These are phyloP conservation scores for Cryptophagus acutangulus DNA, from an alignment of 2,888 invertebrate genomes.

Conservation along the genomic window DNA sequence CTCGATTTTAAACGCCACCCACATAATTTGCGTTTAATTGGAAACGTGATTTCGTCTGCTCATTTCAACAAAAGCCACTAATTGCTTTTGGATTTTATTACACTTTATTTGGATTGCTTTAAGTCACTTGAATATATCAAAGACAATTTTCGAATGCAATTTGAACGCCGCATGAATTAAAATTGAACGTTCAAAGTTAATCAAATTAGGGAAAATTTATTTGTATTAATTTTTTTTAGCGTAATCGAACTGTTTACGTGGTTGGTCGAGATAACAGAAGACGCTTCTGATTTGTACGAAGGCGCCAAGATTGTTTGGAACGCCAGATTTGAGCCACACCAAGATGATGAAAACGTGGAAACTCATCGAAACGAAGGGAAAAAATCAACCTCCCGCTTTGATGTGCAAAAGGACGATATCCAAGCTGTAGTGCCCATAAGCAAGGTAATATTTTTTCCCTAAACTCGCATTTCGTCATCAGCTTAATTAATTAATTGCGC, in stretches of 20 bases:
- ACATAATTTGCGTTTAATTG: too few species aligned
- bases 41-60: too few species aligned
- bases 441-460: slow-evolving; percentile 59
- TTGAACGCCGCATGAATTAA: too few species aligned
- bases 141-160: slow-evolving; percentile 11
- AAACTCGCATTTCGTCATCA: not conserved
- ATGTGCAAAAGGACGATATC: slow-evolving; percentile 90
- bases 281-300: slow-evolving; percentile 69
- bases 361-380: slow-evolving; percentile 46
- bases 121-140: too few species aligned
- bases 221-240: slow-evolving; percentile 34
- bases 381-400: slow-evolving; percentile 76
- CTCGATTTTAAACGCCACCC: too few species aligned
- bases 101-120: too few species aligned
- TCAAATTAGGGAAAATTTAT: too few species aligned
- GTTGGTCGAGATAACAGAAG: slow-evolving; percentile 84
- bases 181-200: too few species aligned
- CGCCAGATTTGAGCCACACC: slow-evolving; percentile 66
- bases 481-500: too few species aligned
- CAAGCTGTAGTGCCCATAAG: slow-evolving; percentile 91
- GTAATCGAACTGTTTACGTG: slow-evolving; percentile 86
- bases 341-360: slow-evolving; percentile 45
- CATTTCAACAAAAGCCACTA: too few species aligned
- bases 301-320: slow-evolving; percentile 86
- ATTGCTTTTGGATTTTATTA: too few species aligned